Evolutionary conservation across 2,113 vertebrate species (phyloP), one percentile per base, ranked within the genome.

Genomic region (Nycticebus coucang): DNA sequence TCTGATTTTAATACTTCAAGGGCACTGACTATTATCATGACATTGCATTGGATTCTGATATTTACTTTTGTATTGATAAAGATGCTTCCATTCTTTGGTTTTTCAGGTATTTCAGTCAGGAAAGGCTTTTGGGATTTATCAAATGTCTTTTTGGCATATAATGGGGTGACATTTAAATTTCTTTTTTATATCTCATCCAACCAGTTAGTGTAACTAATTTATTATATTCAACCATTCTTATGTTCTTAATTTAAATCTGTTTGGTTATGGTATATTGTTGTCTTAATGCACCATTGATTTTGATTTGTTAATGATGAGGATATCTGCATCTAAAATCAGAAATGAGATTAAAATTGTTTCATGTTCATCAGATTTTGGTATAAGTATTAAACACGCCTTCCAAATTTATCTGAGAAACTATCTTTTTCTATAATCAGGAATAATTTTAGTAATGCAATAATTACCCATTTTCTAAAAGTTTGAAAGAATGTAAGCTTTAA

Each of bases 301-400:
- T 93, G 24, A 66, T 72, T 89, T 86, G 28, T 33, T 86, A 69
- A 77, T 74, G 69, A 77, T 95, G 69, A 77, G 4, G 26, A 62
- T 81, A 77, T 69, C 35, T 69, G 33, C 53, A 55, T 81, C 50
- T 81, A 75, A 53, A 80, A 81, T 95, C 14, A 26, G 33, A 90
- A 79, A 8, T 59, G 80, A 89, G 45, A 81, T 24, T 92, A 37
- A 33, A 55, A 68, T 55, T 69, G 19, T 80, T 53, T 85, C 53
- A 74, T 72, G 74, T 86, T 86, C 90, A 89, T 89, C 89, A 64
- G 26, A 86, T 71, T 79, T 86, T 86, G 26, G 33, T 82, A 62
- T 13, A 93, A 55, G 53, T 62, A 0, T 87, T 82, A 71, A 33
- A 60, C 69, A 77, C 90, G 28, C 30, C 60, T 75, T 68, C 33